Evolutionary conservation across 2,888 invertebrate species (phyloP).

Genomic region (Blastobasis lacticolella): DNA sequence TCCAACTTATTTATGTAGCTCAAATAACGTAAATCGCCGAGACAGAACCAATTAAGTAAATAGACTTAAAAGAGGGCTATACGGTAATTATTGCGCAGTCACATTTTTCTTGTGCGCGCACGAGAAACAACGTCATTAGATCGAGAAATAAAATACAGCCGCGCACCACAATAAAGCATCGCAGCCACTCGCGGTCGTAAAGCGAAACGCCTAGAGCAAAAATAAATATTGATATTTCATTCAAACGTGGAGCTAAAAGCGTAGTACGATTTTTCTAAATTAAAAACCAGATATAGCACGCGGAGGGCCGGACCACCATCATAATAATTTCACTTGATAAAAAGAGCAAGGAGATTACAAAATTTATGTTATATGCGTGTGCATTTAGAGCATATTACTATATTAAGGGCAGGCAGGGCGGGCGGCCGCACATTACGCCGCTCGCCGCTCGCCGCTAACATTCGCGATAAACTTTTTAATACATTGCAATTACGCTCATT

Average conservation of each 20-base stretch:
- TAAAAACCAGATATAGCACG: constrained; percentile 55
- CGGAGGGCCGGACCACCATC: constrained; percentile 54
- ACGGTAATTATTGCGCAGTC: constrained; percentile 11
- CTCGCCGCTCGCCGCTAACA: constrained; percentile 36
- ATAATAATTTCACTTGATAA: constrained; percentile 65
- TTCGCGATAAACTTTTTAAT: constrained; percentile 59
- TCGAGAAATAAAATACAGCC: constrained; percentile 12
- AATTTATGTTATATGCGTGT: constrained; percentile 70
- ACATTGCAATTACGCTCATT: constrained; percentile 62
- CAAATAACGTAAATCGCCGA: constrained; percentile 30
- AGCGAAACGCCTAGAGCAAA: constrained; percentile 47
- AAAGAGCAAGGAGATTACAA: constrained; percentile 57
- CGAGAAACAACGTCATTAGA: constrained; percentile 3
- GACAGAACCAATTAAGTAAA: constrained; percentile 37
- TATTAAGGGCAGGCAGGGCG: constrained; percentile 65
- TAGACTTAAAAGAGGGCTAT: constrained; percentile 16
- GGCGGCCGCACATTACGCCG: constrained; percentile 53
- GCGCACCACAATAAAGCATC: constrained; percentile 13
- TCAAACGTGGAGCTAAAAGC: constrained; percentile 38
- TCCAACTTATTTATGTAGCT: constrained; percentile 35
- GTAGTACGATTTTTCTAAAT: constrained; percentile 57
- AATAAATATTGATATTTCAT: constrained; percentile 49
- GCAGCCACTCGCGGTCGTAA: constrained; percentile 22
- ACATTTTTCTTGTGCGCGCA: constrained; percentile 4
- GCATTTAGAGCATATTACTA: constrained; percentile 72